Percentiles rank a stretch among this genome's conserved stretches.
phyloP scores from a whole-genome alignment of 1,140 invertebrate genomes.

The Neuroterus valhalla region DNA sequence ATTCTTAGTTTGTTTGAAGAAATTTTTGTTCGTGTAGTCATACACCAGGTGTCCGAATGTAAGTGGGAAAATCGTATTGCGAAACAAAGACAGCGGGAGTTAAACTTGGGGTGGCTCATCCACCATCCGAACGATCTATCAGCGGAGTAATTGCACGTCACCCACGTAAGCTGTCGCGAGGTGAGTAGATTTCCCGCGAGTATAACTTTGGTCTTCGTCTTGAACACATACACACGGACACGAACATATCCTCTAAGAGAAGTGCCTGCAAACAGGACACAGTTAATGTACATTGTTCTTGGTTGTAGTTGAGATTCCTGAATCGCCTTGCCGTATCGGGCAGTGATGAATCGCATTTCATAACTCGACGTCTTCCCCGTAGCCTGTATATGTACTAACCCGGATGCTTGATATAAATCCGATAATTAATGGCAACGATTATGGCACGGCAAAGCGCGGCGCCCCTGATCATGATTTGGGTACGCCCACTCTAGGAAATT shows the following conservation, averaged over 20 bases:
- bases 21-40: too few relatives aligned
- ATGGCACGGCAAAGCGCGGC: constrained; percentile 23
- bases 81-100: neutral
- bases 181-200: constrained; percentile 51
- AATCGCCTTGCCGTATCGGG: constrained; percentile 35
- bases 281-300: constrained; percentile 42
- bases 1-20: too few relatives aligned
- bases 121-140: constrained; percentile 44
- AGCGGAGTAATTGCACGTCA: constrained; percentile 49
- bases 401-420: constrained; percentile 49
- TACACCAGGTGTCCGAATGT: neutral
- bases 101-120: neutral
- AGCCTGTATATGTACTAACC: too few relatives aligned
- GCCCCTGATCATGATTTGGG: constrained; percentile 43
- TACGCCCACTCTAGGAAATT: constrained; percentile 45
- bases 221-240: neutral
- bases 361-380: constrained; percentile 45
- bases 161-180: constrained; percentile 49
- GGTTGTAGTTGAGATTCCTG: constrained; percentile 31
- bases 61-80: neutral
- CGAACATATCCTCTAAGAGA: constrained; percentile 31
- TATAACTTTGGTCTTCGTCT: constrained; percentile 32
- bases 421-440: constrained; percentile 54
- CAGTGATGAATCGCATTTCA: constrained; percentile 54
- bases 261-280: constrained; percentile 38